Evolutionary conservation across 1,140 invertebrate species (phyloP).

Genomic region (Platyura marginata): DNA sequence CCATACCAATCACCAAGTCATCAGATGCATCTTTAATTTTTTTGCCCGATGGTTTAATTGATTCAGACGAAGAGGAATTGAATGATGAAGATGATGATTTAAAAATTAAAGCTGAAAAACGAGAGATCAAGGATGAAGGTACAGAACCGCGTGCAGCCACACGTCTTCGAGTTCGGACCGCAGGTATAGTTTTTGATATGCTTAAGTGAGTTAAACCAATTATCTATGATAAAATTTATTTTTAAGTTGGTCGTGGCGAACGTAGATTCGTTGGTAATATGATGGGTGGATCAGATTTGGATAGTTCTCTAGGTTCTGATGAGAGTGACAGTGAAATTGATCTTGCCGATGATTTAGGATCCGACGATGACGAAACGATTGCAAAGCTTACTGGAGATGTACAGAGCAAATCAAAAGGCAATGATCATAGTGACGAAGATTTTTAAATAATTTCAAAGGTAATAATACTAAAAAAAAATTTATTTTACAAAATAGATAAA

Average conservation of each 20-base stretch:
- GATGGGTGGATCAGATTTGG: constrained; percentile 9
- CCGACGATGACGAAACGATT: constrained; percentile 22
- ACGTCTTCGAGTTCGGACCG: not conserved
- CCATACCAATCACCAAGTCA: constrained; percentile 15
- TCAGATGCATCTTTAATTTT: constrained; percentile 17
- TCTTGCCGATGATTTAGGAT: constrained; percentile 12
- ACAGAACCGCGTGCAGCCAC: not conserved
- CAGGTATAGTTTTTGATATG: not conserved
- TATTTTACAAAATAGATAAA: too few species aligned
- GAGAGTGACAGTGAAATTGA: constrained; percentile 18
- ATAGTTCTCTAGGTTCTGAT: constrained; percentile 12
- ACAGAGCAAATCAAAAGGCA: constrained; percentile 14
- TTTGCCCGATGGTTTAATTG: constrained; percentile 19
- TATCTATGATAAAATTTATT: not conserved
- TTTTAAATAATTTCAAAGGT: too few species aligned
- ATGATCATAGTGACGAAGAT: constrained; percentile 21
- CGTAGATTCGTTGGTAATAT: constrained; percentile 1
- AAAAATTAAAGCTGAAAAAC: not conserved
- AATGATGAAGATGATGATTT: constrained; percentile 10
- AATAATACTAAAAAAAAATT: too few species aligned
- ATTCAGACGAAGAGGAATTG: constrained; percentile 15
- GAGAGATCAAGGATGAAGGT: not conserved
- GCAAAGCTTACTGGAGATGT: constrained; percentile 20
- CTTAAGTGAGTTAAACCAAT: not conserved
- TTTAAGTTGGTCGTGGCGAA: not conserved